Conservation (phyloP, 35 echinoderm and acorn worm genomes). For the Anneissia japonica region DNA sequence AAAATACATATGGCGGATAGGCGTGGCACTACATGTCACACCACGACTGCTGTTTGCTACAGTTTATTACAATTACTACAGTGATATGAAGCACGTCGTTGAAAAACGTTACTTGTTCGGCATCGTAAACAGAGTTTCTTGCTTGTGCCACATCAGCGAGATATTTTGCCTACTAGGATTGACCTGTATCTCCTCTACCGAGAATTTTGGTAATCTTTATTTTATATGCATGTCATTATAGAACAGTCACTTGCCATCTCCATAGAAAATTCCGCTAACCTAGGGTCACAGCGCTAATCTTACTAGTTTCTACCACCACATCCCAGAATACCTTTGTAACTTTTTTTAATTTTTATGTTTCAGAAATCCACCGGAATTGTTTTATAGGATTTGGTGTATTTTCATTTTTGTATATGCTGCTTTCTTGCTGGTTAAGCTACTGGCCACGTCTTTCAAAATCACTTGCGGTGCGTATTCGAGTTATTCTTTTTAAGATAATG, state of each 20-base stretch:
- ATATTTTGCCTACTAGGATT: slow-evolving; percentile 33
- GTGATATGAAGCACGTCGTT: neutral
- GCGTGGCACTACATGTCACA: slow-evolving; percentile 28
- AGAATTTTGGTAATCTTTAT: slow-evolving; percentile 45
- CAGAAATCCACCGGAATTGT: slow-evolving; percentile 34
- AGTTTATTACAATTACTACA: slow-evolving; percentile 14
- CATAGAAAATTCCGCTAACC: too few relatives aligned
- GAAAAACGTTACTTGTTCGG: neutral
- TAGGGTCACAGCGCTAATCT: too few relatives aligned
- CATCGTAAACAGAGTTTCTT: neutral
- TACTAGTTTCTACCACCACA: too few relatives aligned
- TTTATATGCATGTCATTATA: too few relatives aligned
- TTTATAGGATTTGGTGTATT: slow-evolving; percentile 40
- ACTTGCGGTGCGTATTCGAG: neutral
- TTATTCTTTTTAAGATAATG: too few relatives aligned
- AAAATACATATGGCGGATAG: slow-evolving; percentile 46
- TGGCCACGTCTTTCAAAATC: slow-evolving; percentile 10
- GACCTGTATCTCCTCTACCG: slow-evolving; percentile 41
- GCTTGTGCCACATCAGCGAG: neutral
- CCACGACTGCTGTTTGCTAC: slow-evolving; percentile 35
- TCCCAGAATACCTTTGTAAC: too few relatives aligned
- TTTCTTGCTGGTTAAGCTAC: slow-evolving; percentile 10
- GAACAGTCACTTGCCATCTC: too few relatives aligned
- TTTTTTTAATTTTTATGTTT: too few relatives aligned
- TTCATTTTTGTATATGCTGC: slow-evolving; percentile 25